These are phyloP conservation scores for Willowsia nigromaculata DNA, from an alignment of 2,888 invertebrate genomes.

Conservation along the genomic window DNA sequence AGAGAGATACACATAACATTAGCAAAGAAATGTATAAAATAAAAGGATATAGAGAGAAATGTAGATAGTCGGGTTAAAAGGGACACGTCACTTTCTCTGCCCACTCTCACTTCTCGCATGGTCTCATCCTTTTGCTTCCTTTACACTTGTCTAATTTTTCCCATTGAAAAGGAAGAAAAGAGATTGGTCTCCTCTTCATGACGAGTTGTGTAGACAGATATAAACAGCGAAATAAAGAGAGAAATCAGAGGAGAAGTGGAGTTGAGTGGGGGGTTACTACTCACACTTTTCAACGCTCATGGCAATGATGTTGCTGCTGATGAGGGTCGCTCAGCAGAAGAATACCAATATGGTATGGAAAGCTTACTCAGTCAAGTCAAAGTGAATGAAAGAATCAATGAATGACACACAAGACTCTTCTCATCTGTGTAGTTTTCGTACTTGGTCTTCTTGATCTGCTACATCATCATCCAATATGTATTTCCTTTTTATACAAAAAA, in stretches of 20 bases:
- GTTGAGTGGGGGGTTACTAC: conserved; percentile 24
- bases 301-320: background rate
- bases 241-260: conserved; percentile 10
- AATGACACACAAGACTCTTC: conserved; percentile 35
- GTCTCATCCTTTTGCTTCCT: background rate
- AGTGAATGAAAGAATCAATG: conserved; percentile 51
- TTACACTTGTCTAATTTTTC: conserved; percentile 56
- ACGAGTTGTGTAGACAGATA: background rate
- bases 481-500: background rate
- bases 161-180: conserved; percentile 18
- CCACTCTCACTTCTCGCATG: background rate
- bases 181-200: background rate
- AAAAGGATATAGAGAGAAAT: background rate
- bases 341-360: conserved; percentile 33
- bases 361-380: conserved; percentile 40
- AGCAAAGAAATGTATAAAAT: background rate
- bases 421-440: background rate
- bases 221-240: background rate
- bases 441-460: background rate
- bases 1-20: background rate
- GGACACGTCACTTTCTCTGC: conserved; percentile 30
- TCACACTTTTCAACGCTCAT: conserved; percentile 30
- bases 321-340: background rate
- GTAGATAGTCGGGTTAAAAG: conserved; percentile 10
- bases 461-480: background rate